Base-by-base conservation (phyloP, 1,140 invertebrate species). In the Pteromalus puparum region DNA sequence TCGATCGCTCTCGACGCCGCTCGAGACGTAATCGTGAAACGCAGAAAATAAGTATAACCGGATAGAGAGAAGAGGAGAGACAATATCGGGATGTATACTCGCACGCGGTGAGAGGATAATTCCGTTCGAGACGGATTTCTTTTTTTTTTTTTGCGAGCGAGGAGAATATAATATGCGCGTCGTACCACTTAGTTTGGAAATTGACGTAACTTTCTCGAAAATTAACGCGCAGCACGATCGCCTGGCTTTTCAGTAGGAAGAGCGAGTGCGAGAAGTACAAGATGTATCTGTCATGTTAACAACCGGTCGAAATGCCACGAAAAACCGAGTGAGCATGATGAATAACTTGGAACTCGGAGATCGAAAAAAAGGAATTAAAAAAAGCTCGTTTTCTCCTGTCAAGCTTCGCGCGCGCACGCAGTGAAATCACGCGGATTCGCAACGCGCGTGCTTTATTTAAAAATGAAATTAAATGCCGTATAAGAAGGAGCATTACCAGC, bases 131-230 rank as follows among this genome's bases (percentile, higher is more conserved):
- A 74, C 38, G 21, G 34, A 70, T 48, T 46, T 75, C 18, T n/a
- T 75, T 46, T 42, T 67, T 18, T n/a, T 67, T 74, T 75, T 75
- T 75, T 24, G 30, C 72, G 38, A 53, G 67, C 18, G n/a, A 26
- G 12, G 42, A 38, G n/a, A 26, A 53, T 6, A 18, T 26, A 53
- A 78, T 67, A 21, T 67, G 28, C 28, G 28, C 42, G 76, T 76
- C 42, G 76, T 76, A 53, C 46, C 42, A 28, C 74, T 53, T 53
- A 28, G 74, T 30, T 48, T 30, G 74, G 42, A 76, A 61, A 78
- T 67, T 78, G 76, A 78, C 76, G 65, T 78, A n/a, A 78, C 77
- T 79, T 79, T 79, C 77, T 68, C 61, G 77, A 10, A 68, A 75
- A 75, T 75, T 75, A 48, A 42, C 72, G 26, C 26, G n/a, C n/a